phyloP scores from a whole-genome alignment of 2,888 invertebrate genomes.

The Rhingia campestris region DNA sequence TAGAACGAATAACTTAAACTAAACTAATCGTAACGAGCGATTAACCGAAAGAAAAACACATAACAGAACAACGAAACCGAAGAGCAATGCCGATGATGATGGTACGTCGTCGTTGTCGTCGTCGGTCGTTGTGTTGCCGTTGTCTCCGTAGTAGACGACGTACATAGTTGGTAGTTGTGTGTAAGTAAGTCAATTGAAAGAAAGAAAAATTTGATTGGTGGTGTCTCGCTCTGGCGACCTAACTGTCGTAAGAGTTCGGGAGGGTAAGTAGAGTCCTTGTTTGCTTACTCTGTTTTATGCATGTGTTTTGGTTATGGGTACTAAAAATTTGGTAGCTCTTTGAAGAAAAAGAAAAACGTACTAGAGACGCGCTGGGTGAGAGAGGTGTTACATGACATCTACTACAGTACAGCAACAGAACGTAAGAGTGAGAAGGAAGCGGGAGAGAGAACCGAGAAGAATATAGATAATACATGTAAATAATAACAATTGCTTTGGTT shows the following conservation, averaged over 20 bases:
- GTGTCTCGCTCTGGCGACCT: slow-evolving; percentile 34
- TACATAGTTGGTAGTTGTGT: slow-evolving; percentile 39
- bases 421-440: slow-evolving; percentile 51
- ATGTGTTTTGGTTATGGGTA: slow-evolving; percentile 50
- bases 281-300: slow-evolving; percentile 42
- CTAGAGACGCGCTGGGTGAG: slow-evolving; percentile 38
- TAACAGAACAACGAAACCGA: slow-evolving; percentile 54
- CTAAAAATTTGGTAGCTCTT: slow-evolving; percentile 47
- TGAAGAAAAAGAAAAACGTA: slow-evolving; percentile 31
- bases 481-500: slow-evolving; percentile 42
- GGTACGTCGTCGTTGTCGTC: slow-evolving; percentile 13
- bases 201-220: slow-evolving; percentile 15
- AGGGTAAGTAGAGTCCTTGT: slow-evolving; percentile 57
- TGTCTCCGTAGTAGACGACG: slow-evolving; percentile 3
- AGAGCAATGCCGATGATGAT: slow-evolving; percentile 46
- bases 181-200: slow-evolving; percentile 31
- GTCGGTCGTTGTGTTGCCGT: slow-evolving; percentile 11
- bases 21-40: slow-evolving; percentile 74
- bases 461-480: slow-evolving; percentile 60
- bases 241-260: slow-evolving; percentile 11
- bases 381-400: slow-evolving; percentile 16
- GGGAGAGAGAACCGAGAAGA: slow-evolving; percentile 35
- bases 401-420: background rate
- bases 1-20: slow-evolving; percentile 73
- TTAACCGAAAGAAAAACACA: slow-evolving; percentile 73